A percentile compares a stretch with the other conserved stretches of the same genome.
Conservation (phyloP, 2,113 vertebrate genomes). For the Engraulis encrasicolus region DNA sequence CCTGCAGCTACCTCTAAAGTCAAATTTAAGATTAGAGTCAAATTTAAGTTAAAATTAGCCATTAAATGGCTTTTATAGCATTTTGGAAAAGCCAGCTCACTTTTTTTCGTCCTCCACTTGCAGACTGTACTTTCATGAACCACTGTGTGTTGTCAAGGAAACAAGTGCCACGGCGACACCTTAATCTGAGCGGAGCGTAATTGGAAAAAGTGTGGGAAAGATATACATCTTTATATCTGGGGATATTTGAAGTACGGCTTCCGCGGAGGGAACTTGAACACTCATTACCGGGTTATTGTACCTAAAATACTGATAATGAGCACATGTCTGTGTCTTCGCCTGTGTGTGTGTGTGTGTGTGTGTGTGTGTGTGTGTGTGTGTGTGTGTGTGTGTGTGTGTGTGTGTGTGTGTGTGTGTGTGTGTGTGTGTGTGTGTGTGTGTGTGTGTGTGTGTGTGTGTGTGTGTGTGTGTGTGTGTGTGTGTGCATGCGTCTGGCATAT, state of each 20-base stretch:
- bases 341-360: background rate
- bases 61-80: too few species aligned
- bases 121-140: constrained; percentile 66
- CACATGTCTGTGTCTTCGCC: constrained; percentile 17
- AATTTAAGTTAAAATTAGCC: too few species aligned
- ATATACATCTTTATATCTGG: constrained; percentile 70
- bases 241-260: constrained; percentile 58
- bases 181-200: constrained; percentile 75
- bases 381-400: background rate
- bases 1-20: too few species aligned
- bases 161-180: constrained; percentile 69
- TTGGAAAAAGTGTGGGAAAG: constrained; percentile 67
- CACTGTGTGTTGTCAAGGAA: constrained; percentile 75
- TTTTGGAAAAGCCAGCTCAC: too few species aligned
- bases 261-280: constrained; percentile 52
- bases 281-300: constrained; percentile 65
- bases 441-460: background rate
- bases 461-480: background rate
- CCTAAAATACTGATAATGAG: constrained; percentile 64
- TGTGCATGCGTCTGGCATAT: background rate
- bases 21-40: too few species aligned
- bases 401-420: background rate
- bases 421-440: background rate
- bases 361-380: background rate
- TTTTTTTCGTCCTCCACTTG: constrained; percentile 64